phyloP scores from a whole-genome alignment of 2,888 invertebrate genomes.

The Tenthredo mesomela region DNA sequence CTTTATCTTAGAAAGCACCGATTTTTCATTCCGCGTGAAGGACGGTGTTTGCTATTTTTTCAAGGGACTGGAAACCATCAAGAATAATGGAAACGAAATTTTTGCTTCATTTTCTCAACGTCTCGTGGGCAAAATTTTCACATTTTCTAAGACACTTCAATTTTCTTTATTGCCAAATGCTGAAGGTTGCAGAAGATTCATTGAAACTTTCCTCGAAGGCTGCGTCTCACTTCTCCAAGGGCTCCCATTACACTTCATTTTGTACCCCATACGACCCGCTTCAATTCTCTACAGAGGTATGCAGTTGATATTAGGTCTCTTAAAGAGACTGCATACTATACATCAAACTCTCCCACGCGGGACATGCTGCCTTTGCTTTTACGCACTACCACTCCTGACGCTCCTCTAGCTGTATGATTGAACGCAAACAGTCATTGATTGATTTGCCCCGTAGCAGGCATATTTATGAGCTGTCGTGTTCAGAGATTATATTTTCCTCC shows the following conservation, averaged over 20 bases:
- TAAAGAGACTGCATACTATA: constrained; percentile 33
- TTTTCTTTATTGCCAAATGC: background rate
- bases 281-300: constrained; percentile 12
- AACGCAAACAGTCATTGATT: constrained; percentile 52
- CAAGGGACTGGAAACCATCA: background rate
- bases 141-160: background rate
- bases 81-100: background rate
- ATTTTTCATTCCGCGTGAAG: background rate
- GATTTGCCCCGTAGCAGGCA: constrained; percentile 51
- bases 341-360: constrained; percentile 30
- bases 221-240: background rate
- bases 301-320: constrained; percentile 28
- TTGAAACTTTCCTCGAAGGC: background rate
- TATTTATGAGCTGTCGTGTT: constrained; percentile 53
- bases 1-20: background rate
- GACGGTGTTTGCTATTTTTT: background rate
- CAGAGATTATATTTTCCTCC: constrained; percentile 52
- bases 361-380: background rate
- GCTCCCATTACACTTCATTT: background rate
- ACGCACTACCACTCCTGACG: constrained; percentile 31
- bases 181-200: background rate
- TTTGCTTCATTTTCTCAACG: background rate
- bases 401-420: constrained; percentile 45
- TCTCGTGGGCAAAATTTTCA: background rate
- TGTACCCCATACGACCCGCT: background rate